These are phyloP conservation scores for Pholis gunnellus DNA, from an alignment of 2,113 vertebrate species.

Conservation along the genomic window DNA sequence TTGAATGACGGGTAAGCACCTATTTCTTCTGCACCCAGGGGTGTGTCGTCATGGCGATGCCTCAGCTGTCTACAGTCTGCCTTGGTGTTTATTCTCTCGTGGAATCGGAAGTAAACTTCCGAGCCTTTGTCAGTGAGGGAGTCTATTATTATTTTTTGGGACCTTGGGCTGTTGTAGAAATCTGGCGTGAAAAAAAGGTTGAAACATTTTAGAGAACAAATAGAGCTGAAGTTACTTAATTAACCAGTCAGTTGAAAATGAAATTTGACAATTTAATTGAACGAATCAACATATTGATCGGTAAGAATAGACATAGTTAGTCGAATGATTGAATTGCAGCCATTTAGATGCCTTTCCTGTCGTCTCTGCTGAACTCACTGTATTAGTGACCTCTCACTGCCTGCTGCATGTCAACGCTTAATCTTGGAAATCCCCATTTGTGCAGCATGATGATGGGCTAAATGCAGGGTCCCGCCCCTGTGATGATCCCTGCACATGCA, in stretches of 20 bases:
- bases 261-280: too few relatives aligned
- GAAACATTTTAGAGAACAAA: too few relatives aligned
- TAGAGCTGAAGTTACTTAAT: too few relatives aligned
- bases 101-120: background rate
- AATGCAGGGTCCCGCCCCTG: constrained; percentile 15
- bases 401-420: constrained; percentile 28
- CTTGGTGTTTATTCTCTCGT: background rate
- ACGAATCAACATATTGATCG: background rate
- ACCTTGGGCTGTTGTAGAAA: background rate
- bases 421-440: constrained; percentile 63
- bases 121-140: background rate
- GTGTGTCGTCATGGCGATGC: background rate
- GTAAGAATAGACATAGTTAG: background rate
- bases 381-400: constrained; percentile 31
- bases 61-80: background rate
- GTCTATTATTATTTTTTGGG: background rate
- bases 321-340: background rate
- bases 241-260: too few relatives aligned
- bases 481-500: constrained; percentile 8
- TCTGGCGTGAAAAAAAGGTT: background rate
- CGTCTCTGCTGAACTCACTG: background rate
- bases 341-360: background rate
- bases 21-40: background rate
- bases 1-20: constrained; percentile 17
- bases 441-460: constrained; percentile 15